Evolutionary conservation across 30 jellyfish, hydroid and myxozoan species (phyloP), one percentile per base, ranked within the genome.

Genomic region (Rhopilema esculentum): DNA sequence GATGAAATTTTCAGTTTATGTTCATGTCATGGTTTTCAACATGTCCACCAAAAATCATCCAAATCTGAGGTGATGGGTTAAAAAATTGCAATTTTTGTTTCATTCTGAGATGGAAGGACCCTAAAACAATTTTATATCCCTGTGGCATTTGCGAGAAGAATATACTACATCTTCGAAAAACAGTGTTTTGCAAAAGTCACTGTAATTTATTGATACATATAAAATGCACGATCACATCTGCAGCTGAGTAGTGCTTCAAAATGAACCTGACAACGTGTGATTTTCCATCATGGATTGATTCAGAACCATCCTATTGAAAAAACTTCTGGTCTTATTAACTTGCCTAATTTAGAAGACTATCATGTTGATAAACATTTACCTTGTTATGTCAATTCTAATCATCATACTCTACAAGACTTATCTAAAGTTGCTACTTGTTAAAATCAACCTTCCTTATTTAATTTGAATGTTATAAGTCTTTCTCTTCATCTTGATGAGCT

Each of bases 141-240:
- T 80, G 82, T 24, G 82, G 90, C 71, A 49, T 69, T 69, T 4
- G 18, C 80, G 25, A 69, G 8, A 69, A 69, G 28, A 19, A 22
- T 69, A 69, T 69, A 17, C 76, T 27, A 15, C 52, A 27, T 22
- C 49, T 19, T 69, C 20, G 52, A 22, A 69, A 69, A 69, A 22
- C 80, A 69, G 80, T 69, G 53, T 69, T 22, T 32, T 69, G 52
- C 28, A n/a, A n/a, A n/a, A 28, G 23, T 64, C 83, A 80, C 51
- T 80, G 90, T 72, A 80, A 80, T 22, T 12, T 27, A 26, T 80
- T 82, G 90, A 63, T 80, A 15, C 90, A 80, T 61, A 80, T 64
- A 21, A 67, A 80, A 67, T 80, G 82, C 49, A 80, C 28, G 25
- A 67, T 24, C 49, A 80, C 66, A 0, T 79, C 89, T 1, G 80